A percentile compares a stretch with the other conserved stretches of the same genome.
Evolutionary conservation across 2,113 vertebrate species (phyloP).

Genomic region (Taurulus bubalis): DNA sequence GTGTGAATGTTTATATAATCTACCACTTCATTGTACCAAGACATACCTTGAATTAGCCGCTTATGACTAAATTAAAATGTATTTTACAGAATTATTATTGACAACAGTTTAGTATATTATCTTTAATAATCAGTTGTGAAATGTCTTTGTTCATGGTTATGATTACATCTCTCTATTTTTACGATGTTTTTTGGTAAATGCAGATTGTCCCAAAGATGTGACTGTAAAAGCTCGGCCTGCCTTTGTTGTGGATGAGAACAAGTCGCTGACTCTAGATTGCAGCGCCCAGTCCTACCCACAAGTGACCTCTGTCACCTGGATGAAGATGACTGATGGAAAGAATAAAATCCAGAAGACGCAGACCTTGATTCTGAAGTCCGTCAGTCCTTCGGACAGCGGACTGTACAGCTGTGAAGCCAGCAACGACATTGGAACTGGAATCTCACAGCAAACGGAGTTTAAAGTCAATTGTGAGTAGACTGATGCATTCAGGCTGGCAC

Average conservation of each 20-base stretch:
- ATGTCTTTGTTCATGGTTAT: neutral
- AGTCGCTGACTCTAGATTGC: slow-evolving; percentile 57
- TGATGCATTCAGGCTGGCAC: neutral
- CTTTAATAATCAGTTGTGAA: neutral
- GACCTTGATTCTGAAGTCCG: neutral
- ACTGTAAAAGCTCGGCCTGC: neutral
- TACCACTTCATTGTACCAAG: neutral
- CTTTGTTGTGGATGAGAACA: slow-evolving; percentile 45
- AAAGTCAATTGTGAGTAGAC: slow-evolving; percentile 72
- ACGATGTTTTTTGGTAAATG: neutral
- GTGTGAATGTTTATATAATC: neutral
- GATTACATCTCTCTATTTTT: neutral
- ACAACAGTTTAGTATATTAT: neutral
- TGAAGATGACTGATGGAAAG: slow-evolving; percentile 1
- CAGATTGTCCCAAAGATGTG: slow-evolving; percentile 73
- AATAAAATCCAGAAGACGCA: accelerated
- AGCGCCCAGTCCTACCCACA: slow-evolving; percentile 35
- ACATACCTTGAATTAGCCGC: neutral
- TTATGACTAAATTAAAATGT: neutral
- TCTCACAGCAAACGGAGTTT: slow-evolving; percentile 37
- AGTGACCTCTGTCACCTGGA: slow-evolving; percentile 51
- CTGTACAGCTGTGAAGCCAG: slow-evolving; percentile 59
- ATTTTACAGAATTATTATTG: neutral
- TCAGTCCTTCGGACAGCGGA: slow-evolving; percentile 54
- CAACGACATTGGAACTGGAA: slow-evolving; percentile 50